A percentile compares a stretch with the other conserved stretches of the same genome.
Evolutionary conservation across 2,888 invertebrate genomes (phyloP).

Genomic region (Schrankia costaestrigalis): DNA sequence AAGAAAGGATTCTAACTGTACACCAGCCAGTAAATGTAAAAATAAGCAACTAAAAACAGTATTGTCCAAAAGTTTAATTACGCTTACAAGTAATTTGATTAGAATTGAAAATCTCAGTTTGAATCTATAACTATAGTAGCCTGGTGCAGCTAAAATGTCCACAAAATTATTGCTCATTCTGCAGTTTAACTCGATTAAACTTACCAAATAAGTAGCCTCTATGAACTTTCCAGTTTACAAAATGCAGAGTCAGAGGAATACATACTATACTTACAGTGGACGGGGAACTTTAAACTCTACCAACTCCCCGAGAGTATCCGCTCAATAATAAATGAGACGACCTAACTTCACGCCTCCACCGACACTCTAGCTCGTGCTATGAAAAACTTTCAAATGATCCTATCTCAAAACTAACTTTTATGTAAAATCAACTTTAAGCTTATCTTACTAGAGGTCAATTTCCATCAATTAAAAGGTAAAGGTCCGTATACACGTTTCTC

Average conservation of each 20-base stretch:
- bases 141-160: neutral
- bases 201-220: conserved; percentile 12
- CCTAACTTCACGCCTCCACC: conserved; percentile 70
- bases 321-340: conserved; percentile 78
- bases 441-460: conserved; percentile 17
- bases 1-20: too few relatives aligned
- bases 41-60: too few relatives aligned
- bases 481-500: conserved; percentile 38
- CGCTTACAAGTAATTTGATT: too few relatives aligned
- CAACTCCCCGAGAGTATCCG: conserved; percentile 58
- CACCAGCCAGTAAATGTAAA: too few relatives aligned
- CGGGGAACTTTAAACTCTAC: conserved; percentile 30
- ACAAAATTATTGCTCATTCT: neutral
- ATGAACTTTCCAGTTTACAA: conserved; percentile 16
- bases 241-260: conserved; percentile 18
- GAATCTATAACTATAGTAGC: neutral
- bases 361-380: conserved; percentile 60
- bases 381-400: conserved; percentile 55
- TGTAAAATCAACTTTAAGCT: conserved; percentile 36
- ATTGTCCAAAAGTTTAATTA: too few relatives aligned
- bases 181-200: conserved; percentile 7
- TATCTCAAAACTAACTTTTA: conserved; percentile 33
- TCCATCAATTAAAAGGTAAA: conserved; percentile 20
- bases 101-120: too few relatives aligned
- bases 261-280: conserved; percentile 14